phyloP scores from a whole-genome alignment of 2,797 vertebrate genomes.

The Parauchenoglanis ngamensis region DNA sequence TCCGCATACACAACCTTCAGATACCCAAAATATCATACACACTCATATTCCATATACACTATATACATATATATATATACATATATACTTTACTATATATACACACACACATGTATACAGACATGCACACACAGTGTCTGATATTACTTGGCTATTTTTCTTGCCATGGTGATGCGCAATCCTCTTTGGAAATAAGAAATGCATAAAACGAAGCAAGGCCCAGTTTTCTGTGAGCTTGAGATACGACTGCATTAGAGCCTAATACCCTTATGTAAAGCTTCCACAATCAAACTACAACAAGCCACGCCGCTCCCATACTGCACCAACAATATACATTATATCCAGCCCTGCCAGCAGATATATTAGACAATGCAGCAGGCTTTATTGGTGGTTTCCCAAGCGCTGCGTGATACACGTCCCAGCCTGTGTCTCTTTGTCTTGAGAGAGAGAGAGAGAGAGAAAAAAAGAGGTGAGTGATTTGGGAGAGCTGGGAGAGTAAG shows the following conservation, averaged over 20 bases:
- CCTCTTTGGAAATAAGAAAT: constrained; percentile 58
- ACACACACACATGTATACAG: background rate
- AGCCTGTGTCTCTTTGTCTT: constrained; percentile 45
- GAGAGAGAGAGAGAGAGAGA: constrained; percentile 18
- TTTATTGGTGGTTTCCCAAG: constrained; percentile 71
- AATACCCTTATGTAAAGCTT: constrained; percentile 58
- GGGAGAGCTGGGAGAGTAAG: constrained; percentile 46
- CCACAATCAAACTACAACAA: constrained; percentile 57
- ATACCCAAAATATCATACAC: constrained; percentile 23
- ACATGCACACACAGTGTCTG: constrained; percentile 26
- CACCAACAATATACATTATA: constrained; percentile 53
- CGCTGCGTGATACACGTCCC: constrained; percentile 55
- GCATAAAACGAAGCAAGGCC: constrained; percentile 47
- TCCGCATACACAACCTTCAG: constrained; percentile 2
- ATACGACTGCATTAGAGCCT: constrained; percentile 53
- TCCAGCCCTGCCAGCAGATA: constrained; percentile 68
- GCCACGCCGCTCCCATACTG: constrained; percentile 33
- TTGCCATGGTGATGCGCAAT: constrained; percentile 37
- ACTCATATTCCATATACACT: background rate
- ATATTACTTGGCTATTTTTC: constrained; percentile 49
- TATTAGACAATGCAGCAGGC: constrained; percentile 72
- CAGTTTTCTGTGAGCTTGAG: constrained; percentile 48
- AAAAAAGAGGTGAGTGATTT: constrained; percentile 20
- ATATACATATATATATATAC: background rate
- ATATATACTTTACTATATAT: background rate